Evolutionary conservation across 2,113 vertebrate species (phyloP), one percentile per base, ranked within the genome.

Genomic region (Dipodomys ordii): DNA sequence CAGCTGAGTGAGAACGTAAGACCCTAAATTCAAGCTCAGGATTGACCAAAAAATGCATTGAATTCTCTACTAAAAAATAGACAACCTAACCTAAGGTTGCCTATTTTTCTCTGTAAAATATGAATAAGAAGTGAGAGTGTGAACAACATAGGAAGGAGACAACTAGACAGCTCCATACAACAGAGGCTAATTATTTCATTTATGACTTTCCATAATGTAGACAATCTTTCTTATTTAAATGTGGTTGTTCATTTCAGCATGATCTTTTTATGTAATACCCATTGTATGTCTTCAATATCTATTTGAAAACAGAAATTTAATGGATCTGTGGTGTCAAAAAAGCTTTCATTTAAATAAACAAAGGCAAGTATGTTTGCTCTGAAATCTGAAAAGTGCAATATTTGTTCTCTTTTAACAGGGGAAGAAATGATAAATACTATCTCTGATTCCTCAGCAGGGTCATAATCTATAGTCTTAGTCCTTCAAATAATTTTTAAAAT

Each of bases 281-380:
- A 65, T 88, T 53, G 30, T 53, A 1, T 39, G 1, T 3, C 28
- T 71, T 60, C 32, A 95, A 71, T 27, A 74, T 35, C 13, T 84
- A 27, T 35, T 82, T 90, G 28, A 77, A 88, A 76, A 76, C 12
- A 71, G 25, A 91, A 87, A 74, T 69, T 30, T 90, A 84, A 76
- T 72, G 6, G 60, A 49, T 3, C 57, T n/a, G 5, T 85, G 16
- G 8, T 91, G 27, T 78, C 64, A 77, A 32, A 49, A 77, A 72
- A 60, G 44, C 27, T 83, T 88, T 92, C 46, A 79, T 76, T n/a
- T 82, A 35, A 88, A 91, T 72, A 30, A 46, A 15, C 10, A 32
- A 89, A 44, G 10, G 69, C 69, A 25, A 74, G 25, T 44, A 16
- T 79, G 11, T 77, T 89, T 71, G 73, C 46, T 68, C 35, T 81